These are phyloP conservation scores for Sphyrna mokarran DNA, from an alignment of 2,113 vertebrate species.

Conservation along the genomic window DNA sequence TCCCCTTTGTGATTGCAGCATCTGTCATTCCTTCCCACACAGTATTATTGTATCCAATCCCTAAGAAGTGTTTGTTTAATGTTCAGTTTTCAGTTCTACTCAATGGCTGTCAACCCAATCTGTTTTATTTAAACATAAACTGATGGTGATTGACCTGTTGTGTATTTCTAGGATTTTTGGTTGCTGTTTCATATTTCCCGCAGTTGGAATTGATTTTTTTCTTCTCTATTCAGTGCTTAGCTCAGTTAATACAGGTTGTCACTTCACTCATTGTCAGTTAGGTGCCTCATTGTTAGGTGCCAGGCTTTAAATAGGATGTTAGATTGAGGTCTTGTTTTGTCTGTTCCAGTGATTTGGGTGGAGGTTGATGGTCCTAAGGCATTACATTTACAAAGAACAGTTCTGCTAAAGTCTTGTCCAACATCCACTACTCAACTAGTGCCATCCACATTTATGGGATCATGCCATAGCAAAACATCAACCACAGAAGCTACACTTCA, in stretches of 20 bases:
- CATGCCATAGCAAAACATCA: neutral
- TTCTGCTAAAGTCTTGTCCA: neutral
- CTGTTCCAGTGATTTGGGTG: neutral
- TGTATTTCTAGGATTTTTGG: neutral
- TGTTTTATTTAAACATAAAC: neutral
- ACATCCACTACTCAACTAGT: neutral
- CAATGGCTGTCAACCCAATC: neutral
- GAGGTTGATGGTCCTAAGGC: neutral
- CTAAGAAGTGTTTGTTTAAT: neutral
- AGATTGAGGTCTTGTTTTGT: neutral
- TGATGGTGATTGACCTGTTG: neutral
- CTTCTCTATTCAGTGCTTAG: neutral
- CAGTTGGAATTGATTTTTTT: neutral
- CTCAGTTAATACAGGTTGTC: neutral
- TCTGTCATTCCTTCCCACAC: neutral
- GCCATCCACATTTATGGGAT: neutral
- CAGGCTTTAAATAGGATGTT: neutral
- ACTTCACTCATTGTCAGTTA: too few relatives aligned
- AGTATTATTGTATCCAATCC: neutral
- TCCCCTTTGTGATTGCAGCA: neutral
- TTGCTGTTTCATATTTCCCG: neutral
- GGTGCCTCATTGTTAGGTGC: neutral
- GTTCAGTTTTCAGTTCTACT: neutral
- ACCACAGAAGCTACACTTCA: neutral
- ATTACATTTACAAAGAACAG: neutral